Percentiles rank a stretch among this genome's conserved stretches.
Conservation (phyloP, 2,888 invertebrate species). For the Idaea aversata region DNA sequence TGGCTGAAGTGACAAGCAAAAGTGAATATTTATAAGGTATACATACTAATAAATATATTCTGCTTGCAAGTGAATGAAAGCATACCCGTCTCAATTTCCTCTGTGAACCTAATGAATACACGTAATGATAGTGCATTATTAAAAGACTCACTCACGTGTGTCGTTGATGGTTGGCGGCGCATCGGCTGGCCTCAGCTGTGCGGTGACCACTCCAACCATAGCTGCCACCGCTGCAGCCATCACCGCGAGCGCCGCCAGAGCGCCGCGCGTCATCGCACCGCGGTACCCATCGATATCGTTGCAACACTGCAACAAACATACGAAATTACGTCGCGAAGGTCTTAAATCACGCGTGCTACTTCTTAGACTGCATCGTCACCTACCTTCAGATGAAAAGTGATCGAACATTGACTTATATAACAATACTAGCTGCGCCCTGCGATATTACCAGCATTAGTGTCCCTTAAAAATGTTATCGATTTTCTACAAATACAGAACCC, state of each 20-base stretch:
- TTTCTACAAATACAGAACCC: no score
- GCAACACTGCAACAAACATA: conserved; percentile 37
- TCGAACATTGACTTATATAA: no score
- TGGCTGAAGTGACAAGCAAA: neutral
- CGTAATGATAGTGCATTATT: neutral
- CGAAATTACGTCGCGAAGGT: no score
- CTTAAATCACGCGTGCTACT: no score
- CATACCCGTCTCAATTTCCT: neutral
- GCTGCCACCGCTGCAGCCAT: conserved; percentile 57
- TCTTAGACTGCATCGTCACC: no score
- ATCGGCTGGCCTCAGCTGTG: conserved; percentile 71
- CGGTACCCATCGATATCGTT: conserved; percentile 46
- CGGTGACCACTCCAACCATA: conserved; percentile 52
- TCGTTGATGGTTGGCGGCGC: conserved; percentile 68
- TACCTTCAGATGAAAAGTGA: no score
- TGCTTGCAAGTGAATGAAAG: neutral
- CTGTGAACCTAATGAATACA: neutral
- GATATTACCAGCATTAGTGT: no score
- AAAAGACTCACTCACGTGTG: conserved; percentile 66
- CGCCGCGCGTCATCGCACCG: conserved; percentile 65
- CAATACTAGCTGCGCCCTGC: no score
- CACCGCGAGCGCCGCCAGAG: conserved; percentile 61
- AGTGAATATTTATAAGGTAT: no score
- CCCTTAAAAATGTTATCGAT: no score
- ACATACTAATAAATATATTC: neutral